Conservation (phyloP, 2,888 invertebrate genomes). For the Branchipolynoe longqiensis region DNA sequence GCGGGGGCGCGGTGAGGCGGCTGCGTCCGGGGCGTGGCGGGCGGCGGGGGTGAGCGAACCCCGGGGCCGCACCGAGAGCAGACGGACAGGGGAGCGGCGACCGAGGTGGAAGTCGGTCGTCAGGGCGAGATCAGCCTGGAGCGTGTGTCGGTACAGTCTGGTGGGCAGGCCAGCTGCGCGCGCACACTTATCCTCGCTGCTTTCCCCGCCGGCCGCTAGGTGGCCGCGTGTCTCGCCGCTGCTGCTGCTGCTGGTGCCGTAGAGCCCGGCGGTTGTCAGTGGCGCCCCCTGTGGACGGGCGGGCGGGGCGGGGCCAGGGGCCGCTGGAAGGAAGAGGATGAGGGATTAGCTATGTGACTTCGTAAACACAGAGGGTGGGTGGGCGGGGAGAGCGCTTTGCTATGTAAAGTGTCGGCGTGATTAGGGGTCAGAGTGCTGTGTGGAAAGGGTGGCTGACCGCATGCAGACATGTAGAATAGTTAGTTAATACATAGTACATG, state of each 20-base stretch:
- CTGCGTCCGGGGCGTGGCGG: background rate
- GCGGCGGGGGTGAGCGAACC: background rate
- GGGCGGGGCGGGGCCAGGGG: background rate
- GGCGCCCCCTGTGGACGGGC: background rate
- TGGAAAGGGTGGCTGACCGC: no score
- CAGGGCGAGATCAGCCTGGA: constrained; percentile 41
- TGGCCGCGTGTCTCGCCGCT: background rate
- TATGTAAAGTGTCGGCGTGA: no score
- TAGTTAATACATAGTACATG: no score
- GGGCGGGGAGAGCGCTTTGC: no score
- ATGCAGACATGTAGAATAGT: no score
- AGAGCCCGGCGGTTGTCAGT: background rate
- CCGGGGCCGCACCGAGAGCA: constrained; percentile 44
- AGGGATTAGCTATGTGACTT: no score
- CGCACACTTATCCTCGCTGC: background rate
- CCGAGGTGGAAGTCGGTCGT: constrained; percentile 18
- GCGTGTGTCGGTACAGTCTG: constrained; percentile 38
- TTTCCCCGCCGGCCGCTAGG: background rate
- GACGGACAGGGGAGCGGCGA: constrained; percentile 38
- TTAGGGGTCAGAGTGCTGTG: no score
- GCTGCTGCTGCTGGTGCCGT: background rate
- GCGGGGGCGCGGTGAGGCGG: background rate
- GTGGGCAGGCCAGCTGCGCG: background rate
- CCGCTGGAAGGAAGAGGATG: background rate
- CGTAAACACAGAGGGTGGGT: no score